phyloP scores from a whole-genome alignment of 2,888 invertebrate species.

The Plebejus argus region DNA sequence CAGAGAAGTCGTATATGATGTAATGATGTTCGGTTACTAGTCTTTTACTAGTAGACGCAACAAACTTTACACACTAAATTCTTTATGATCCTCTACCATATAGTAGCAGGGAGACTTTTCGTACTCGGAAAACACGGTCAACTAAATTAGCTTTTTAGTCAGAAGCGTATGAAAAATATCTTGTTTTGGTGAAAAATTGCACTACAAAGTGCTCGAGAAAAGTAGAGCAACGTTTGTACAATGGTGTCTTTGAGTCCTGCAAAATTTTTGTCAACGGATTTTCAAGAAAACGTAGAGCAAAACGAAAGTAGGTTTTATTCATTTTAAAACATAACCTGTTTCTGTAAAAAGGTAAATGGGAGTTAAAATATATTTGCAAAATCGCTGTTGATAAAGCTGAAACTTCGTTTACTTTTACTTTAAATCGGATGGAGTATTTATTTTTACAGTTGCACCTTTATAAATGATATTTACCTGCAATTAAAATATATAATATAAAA shows the following conservation, averaged over 20 bases:
- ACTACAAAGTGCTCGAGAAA: conserved; percentile 17
- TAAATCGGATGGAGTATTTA: neutral
- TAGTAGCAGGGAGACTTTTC: neutral
- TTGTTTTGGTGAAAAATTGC: conserved; percentile 20
- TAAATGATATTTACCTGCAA: neutral
- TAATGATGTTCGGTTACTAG: neutral
- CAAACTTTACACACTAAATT: too few relatives aligned
- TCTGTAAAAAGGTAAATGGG: neutral
- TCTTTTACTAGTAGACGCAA: too few relatives aligned
- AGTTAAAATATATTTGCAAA: neutral
- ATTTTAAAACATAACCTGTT: neutral
- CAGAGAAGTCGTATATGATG: neutral
- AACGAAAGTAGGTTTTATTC: neutral
- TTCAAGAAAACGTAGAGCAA: neutral
- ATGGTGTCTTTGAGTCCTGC: conserved; percentile 25
- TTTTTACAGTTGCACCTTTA: too few relatives aligned
- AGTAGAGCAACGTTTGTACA: conserved; percentile 22
- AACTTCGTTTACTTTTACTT: neutral
- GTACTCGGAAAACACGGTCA: neutral
- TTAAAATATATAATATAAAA: neutral
- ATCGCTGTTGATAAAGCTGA: neutral
- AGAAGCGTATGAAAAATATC: neutral
- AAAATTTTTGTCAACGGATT: neutral
- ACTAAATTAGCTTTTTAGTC: conserved; percentile 1
- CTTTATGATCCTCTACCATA: too few relatives aligned